Base-by-base conservation (phyloP, 2,888 invertebrate species). In the Galerucella pusilla region DNA sequence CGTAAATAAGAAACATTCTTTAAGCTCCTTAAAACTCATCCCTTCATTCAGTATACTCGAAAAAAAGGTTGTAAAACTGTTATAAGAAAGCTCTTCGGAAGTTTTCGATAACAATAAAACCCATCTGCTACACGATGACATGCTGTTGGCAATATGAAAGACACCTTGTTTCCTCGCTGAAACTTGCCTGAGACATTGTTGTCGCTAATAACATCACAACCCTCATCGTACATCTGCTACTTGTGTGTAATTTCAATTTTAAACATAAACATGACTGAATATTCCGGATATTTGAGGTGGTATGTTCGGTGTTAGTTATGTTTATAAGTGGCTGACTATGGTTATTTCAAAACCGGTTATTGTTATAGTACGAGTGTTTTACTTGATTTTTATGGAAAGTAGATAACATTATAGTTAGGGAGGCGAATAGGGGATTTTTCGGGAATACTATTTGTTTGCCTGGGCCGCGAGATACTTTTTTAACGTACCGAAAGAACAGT, bases 121-220 rank as follows among this genome's bases (percentile, higher is more conserved):
- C 77, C 83, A 84, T 79, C 82, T 81, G 83, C 74, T 76, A 64
- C 79, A 11, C 73, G 68, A 76, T 80, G 82, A 79, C 81, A 77
- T 75, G 74, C 79, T 79, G 79, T 79, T 77, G 78, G 77, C 77
- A 81, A 82, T 78, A 80, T 82, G 83, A 83, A 83, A 83, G 82
- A 83, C 82, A 83, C 83, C 83, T 82, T 82, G 83, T 82, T 81
- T 65, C 64, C 42, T 65, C 20, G 64, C 20, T 12, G 45, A 81
- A 80, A 78, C 75, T 76, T 80, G 80, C 80, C 77, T 79, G 67
- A 78, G 77, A 79, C 75, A 78, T 77, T 78, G 76, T 77, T 77
- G 71, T 75, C 75, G 71, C 74, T 80, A 80, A 81, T 81, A 82
- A 81, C 80, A 78, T 74, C 64, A 72, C 49, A 20, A 16, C 20